Evolutionary conservation across 2,797 vertebrate species (phyloP).

Genomic region (Chiroxiphia lanceolata): DNA sequence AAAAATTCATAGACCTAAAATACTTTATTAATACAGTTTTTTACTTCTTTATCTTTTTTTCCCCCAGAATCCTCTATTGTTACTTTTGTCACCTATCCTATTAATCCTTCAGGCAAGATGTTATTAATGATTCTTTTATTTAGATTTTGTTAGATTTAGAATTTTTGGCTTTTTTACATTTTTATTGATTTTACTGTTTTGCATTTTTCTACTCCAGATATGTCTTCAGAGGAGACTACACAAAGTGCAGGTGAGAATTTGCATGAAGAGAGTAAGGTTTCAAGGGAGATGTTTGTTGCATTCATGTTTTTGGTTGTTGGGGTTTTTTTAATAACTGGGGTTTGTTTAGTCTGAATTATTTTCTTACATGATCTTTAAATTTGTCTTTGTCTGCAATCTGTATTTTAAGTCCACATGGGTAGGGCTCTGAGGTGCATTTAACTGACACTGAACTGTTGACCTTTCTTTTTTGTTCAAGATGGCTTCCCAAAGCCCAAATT

Average conservation of each 20-base stretch:
- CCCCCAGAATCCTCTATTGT: constrained; percentile 21
- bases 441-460: neutral
- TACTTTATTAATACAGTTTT: neutral
- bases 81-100: constrained; percentile 44
- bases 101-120: constrained; percentile 64
- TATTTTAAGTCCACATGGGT: neutral
- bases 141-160: constrained; percentile 17
- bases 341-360: neutral
- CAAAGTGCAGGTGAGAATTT: constrained; percentile 48
- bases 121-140: constrained; percentile 23
- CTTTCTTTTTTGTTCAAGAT: neutral
- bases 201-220: constrained; percentile 20
- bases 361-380: neutral
- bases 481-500: neutral
- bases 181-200: neutral
- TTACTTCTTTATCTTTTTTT: neutral
- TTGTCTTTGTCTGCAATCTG: neutral
- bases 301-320: neutral
- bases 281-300: neutral
- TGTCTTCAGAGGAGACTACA: constrained; percentile 29
- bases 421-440: neutral
- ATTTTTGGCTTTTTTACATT: neutral
- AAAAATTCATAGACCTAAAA: neutral
- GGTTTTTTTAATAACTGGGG: neutral
- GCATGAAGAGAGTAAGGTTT: neutral